Evolutionary conservation across 2,797 vertebrate species (phyloP).

Genomic region (Delichon dasypus): DNA sequence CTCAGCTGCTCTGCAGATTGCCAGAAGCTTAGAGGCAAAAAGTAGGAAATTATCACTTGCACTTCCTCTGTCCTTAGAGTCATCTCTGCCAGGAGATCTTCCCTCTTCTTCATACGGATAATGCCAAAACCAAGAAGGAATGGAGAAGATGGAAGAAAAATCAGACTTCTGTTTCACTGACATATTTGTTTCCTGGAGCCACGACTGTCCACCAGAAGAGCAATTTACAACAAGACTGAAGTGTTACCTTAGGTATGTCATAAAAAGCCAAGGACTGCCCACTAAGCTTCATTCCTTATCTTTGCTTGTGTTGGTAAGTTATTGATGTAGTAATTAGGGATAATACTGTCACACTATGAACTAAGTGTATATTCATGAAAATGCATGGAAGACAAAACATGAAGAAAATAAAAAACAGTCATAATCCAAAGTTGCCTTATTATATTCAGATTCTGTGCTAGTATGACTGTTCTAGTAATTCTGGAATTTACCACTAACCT

Average conservation of each 20-base stretch:
- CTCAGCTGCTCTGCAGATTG: background rate
- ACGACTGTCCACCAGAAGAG: background rate
- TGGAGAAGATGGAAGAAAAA: background rate
- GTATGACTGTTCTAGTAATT: background rate
- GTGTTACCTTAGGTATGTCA: background rate
- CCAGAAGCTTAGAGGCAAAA: background rate
- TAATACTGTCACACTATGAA: background rate
- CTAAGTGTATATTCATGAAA: background rate
- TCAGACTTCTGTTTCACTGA: background rate
- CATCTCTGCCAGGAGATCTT: background rate
- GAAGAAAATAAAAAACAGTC: background rate
- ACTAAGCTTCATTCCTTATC: background rate
- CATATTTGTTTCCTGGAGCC: background rate
- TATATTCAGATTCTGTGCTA: background rate
- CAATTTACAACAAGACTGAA: background rate
- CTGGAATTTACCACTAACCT: background rate
- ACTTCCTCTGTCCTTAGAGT: background rate
- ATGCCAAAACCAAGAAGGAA: background rate
- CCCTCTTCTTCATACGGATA: background rate
- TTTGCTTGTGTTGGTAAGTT: background rate
- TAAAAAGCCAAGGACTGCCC: background rate
- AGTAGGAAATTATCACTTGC: background rate
- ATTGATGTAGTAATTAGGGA: background rate
- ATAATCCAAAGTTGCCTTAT: background rate
- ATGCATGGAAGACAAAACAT: background rate